Base-by-base conservation (phyloP, 2,888 invertebrate genomes). In the Ochlodes sylvanus region DNA sequence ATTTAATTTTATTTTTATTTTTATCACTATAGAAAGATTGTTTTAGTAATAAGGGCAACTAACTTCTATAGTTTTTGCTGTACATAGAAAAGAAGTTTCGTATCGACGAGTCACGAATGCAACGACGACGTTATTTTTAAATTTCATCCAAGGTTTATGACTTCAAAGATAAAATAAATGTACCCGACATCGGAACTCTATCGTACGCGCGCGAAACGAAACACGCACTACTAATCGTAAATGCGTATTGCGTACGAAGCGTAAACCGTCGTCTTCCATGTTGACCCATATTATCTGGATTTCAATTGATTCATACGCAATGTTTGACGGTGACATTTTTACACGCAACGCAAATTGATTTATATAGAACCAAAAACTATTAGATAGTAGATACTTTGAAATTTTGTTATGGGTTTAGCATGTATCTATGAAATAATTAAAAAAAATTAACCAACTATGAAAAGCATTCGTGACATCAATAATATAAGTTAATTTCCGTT, bases 141-240 rank as follows among this genome's bases (percentile, higher is more conserved):
- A 15, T 54, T 63, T 27, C 55, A 10, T 42, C 55, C 54, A 42
- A 55, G 54, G 54, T 55, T 55, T 63, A 55, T 27, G 42, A 55
- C 63, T 27, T 55, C 27, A 63, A 63, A 55, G 54, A 63, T 55
- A 42, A 63, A 62, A 62, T 21, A 21, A 41, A 62, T 52, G 61
- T 0, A 17, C 52, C 52, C 38, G 62, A 62, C 52, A 62, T 62
- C 62, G 38, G 19, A 62, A 62, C 38, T 38, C 21, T 52, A 12
- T 47, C 21, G 10, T 60, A 15, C 27, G 15, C 14, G 5, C 42
- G n/a, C 41, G 61, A 47, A 32, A 62, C 52, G 52, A 10, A 1
- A 21, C 44, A 15, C 7, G 15, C 44, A 15, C 10, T 9, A 38
- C 34, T 34, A 2, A 19, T 50, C 50, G 19, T 50, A 50, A 50